phyloP scores from a whole-genome alignment of 2,888 invertebrate genomes.

The Tenthredo amoena region DNA sequence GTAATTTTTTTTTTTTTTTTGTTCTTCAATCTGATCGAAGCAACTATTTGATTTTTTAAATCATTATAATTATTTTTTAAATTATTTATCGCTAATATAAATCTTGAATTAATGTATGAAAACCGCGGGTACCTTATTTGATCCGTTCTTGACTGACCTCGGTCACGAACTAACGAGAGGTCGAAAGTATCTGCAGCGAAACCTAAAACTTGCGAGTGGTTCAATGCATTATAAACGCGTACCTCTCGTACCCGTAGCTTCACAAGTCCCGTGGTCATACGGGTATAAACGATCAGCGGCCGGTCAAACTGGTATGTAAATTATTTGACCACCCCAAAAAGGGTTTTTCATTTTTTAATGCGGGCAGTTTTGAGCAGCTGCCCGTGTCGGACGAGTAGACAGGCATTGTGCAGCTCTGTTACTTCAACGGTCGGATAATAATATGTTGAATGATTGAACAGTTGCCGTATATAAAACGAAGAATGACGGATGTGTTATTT shows the following conservation, averaged over 20 bases:
- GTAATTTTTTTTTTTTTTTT: background rate
- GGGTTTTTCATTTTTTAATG: constrained; percentile 51
- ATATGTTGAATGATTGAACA: constrained; percentile 27
- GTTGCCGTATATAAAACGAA: background rate
- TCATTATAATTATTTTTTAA: background rate
- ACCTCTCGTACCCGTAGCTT: background rate
- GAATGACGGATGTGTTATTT: background rate
- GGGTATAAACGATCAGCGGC: constrained; percentile 36
- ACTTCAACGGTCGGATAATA: constrained; percentile 28
- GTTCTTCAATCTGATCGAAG: background rate
- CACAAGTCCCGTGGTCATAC: constrained; percentile 33
- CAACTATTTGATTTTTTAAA: background rate
- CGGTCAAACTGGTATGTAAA: constrained; percentile 68
- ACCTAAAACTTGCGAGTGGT: background rate
- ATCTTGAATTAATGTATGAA: background rate
- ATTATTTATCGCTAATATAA: background rate
- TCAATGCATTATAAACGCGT: constrained; percentile 17
- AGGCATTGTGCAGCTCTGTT: constrained; percentile 44
- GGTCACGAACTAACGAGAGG: constrained; percentile 16
- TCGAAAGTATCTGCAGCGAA: constrained; percentile 6
- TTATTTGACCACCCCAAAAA: constrained; percentile 59
- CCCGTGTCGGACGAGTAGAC: constrained; percentile 42
- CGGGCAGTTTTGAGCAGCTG: constrained; percentile 43
- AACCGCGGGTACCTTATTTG: background rate
- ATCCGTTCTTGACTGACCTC: constrained; percentile 27